phyloP scores from a whole-genome alignment of 2,888 invertebrate species.

The Oscheius myriophilus region DNA sequence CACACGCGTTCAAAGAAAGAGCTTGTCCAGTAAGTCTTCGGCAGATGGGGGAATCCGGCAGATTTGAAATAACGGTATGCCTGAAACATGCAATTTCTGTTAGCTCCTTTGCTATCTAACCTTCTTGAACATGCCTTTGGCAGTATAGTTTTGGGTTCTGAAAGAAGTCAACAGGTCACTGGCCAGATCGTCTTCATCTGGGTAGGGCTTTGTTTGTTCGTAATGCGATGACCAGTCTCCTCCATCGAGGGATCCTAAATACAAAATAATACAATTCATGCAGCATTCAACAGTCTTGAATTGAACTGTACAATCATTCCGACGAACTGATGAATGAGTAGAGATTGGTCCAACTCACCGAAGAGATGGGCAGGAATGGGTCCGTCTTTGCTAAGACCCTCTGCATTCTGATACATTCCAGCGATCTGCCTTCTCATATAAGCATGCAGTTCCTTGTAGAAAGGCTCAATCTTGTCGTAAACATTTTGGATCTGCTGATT shows the following conservation, averaged over 20 bases:
- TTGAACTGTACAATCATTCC: neutral
- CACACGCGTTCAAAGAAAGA: conserved; percentile 85
- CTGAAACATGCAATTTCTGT: conserved; percentile 46
- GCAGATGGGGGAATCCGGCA: conserved; percentile 83
- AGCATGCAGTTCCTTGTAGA: conserved; percentile 70
- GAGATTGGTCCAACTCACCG: no score
- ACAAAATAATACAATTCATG: no score
- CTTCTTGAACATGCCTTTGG: conserved; percentile 82
- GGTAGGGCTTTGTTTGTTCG: conserved; percentile 66
- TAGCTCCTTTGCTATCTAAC: no score
- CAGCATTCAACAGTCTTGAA: no score
- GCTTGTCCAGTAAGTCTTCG: conserved; percentile 84
- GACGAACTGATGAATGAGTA: no score
- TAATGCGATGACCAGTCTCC: conserved; percentile 69
- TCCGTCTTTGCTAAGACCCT: conserved; percentile 61
- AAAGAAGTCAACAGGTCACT: conserved; percentile 61
- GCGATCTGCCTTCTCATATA: conserved; percentile 68
- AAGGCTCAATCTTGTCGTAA: conserved; percentile 63
- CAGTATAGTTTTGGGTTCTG: conserved; percentile 81
- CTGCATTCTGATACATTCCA: conserved; percentile 60
- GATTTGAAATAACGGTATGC: conserved; percentile 88
- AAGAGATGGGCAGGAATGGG: conserved; percentile 71
- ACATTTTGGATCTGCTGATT: conserved; percentile 57
- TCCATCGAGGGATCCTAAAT: conserved; percentile 64
- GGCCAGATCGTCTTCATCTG: conserved; percentile 59